phyloP scores from a whole-genome alignment of 2,888 invertebrate genomes.

The Hedychridium roseum region DNA sequence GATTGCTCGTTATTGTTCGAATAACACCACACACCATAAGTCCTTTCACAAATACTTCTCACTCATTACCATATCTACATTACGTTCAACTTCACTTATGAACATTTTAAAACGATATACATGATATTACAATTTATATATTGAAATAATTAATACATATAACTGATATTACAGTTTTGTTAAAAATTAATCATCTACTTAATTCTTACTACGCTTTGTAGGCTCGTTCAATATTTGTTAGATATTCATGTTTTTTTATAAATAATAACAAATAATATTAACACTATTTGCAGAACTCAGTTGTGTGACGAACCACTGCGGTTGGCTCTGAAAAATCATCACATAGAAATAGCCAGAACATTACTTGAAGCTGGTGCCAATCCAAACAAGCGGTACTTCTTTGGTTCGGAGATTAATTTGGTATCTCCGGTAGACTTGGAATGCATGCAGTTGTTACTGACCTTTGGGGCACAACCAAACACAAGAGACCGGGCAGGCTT shows the following conservation, averaged over 20 bases:
- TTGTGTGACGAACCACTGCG: conserved; percentile 88
- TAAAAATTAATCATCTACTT: too few species aligned
- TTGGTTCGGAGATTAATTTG: conserved; percentile 89
- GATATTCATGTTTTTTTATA: conserved; percentile 3
- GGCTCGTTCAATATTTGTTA: too few species aligned
- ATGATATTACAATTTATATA: too few species aligned
- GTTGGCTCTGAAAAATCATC: conserved; percentile 86
- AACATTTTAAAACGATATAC: too few species aligned
- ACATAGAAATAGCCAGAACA: conserved; percentile 76
- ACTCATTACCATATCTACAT: too few species aligned
- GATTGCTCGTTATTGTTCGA: too few species aligned
- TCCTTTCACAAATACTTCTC: too few species aligned
- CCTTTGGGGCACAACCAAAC: conserved; percentile 88
- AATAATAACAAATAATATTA: background rate
- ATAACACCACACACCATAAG: too few species aligned
- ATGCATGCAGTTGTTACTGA: conserved; percentile 81
- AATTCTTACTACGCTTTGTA: too few species aligned
- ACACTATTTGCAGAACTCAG: conserved; percentile 71
- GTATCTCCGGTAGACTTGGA: conserved; percentile 80
- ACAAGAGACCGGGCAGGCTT: conserved; percentile 86
- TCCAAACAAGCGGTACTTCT: conserved; percentile 91
- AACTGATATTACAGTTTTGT: too few species aligned
- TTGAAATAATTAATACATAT: too few species aligned
- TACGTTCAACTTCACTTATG: too few species aligned
- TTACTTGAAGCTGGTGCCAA: conserved; percentile 86